Percentiles rank a stretch among this genome's conserved stretches.
These are phyloP conservation scores for Notodonta dromedarius DNA, from an alignment of 2,888 invertebrate species.

Conservation along the genomic window DNA sequence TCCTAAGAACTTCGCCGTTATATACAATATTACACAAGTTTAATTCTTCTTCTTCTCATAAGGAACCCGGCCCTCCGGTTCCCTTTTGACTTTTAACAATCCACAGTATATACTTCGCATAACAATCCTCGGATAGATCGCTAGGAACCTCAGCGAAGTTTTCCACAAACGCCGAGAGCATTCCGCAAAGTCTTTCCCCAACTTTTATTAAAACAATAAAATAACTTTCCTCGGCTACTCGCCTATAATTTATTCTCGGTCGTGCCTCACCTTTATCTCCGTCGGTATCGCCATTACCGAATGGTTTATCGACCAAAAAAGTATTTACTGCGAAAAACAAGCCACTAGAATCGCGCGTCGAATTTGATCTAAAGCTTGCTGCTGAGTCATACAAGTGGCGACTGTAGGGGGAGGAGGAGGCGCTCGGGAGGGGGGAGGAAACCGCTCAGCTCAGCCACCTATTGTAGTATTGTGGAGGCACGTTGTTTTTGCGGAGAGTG, in stretches of 20 bases:
- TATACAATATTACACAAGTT: constrained; percentile 17
- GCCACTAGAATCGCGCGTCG: constrained; percentile 69
- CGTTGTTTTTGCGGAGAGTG: constrained; percentile 77
- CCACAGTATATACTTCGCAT: constrained; percentile 31
- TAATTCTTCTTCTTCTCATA: constrained; percentile 19
- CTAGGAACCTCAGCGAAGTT: constrained; percentile 45
- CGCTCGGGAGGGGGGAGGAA: constrained; percentile 49
- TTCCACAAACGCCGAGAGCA: constrained; percentile 31
- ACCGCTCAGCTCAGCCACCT: constrained; percentile 74
- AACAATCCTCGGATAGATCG: constrained; percentile 47
- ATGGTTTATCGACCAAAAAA: constrained; percentile 67
- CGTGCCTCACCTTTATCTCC: constrained; percentile 61
- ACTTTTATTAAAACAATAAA: constrained; percentile 62
- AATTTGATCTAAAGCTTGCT: constrained; percentile 74
- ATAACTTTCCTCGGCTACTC: constrained; percentile 42
- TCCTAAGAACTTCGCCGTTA: constrained; percentile 15
- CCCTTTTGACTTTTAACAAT: constrained; percentile 33
- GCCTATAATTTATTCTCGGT: constrained; percentile 50
- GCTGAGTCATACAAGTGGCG: constrained; percentile 77
- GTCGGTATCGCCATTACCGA: constrained; percentile 61
- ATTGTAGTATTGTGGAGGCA: constrained; percentile 76
- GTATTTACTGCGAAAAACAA: constrained; percentile 72
- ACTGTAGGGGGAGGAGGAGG: constrained; percentile 42
- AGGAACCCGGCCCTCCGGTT: constrained; percentile 12
- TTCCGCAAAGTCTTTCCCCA: constrained; percentile 39